Percentiles rank a stretch among this genome's conserved stretches.
Evolutionary conservation across 2,797 vertebrate genomes (phyloP).

Genomic region (Nannoperca australis): DNA sequence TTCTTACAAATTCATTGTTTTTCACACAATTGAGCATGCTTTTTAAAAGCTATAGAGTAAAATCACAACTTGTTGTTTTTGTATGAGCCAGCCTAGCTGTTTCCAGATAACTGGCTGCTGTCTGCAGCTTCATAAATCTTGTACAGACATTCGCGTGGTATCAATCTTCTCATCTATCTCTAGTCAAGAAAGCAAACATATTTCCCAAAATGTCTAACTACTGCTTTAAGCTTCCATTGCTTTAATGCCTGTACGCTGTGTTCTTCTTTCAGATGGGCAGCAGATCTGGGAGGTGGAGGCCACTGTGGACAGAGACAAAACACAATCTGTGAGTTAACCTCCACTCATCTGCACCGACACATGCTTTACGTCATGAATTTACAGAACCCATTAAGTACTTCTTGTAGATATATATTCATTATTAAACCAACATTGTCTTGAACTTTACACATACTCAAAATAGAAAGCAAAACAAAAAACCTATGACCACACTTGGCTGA

Average conservation of each 20-base stretch:
- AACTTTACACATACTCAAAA: not conserved
- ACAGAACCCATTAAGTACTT: not conserved
- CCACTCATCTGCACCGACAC: not conserved
- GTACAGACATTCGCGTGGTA: not conserved
- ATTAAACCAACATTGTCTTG: not conserved
- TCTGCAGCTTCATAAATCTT: not conserved
- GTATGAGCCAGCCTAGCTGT: not conserved
- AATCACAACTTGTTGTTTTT: not conserved
- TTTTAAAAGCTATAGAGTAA: not conserved
- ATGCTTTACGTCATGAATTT: not conserved
- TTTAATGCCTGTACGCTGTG: not conserved
- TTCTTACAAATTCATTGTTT: not conserved
- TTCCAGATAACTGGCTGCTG: not conserved
- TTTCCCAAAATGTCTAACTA: conserved; percentile 1
- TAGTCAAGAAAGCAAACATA: not conserved
- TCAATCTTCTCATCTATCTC: not conserved
- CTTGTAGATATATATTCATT: not conserved
- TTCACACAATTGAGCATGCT: not conserved
- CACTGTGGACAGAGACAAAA: conserved; percentile 95
- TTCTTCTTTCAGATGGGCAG: conserved; percentile 88
- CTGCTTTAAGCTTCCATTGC: not conserved
- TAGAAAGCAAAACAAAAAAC: conserved; percentile 22
- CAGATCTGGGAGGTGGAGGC: conserved; percentile 97
- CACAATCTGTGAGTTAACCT: conserved; percentile 90
- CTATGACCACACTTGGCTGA: not conserved